Base-by-base conservation (phyloP, 2,113 vertebrate genomes). In the Chiloscyllium plagiosum region DNA sequence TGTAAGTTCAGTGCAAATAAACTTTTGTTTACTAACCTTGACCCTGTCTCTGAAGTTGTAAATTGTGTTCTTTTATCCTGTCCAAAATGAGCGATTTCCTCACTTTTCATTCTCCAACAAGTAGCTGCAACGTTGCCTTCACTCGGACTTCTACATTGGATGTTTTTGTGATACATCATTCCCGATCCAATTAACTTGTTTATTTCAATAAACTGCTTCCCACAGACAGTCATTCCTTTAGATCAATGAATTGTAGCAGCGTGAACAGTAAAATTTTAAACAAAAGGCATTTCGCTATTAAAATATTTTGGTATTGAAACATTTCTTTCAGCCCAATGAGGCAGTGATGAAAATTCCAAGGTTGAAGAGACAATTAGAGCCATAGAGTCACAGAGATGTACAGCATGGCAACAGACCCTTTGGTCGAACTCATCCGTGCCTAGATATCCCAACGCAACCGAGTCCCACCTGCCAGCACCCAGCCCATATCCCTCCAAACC, bases 141-240 rank as follows among this genome's bases (percentile, higher is more conserved):
- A 33, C 56, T 66, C 7, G 7, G 56, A 92, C 56, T 65, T 92
- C 29, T n/a, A n/a, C 65, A 12, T n/a, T 29, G n/a, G 87, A 90
- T 56, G 61, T 90, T 90, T 66, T 66, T 92, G 15, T 37, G 19
- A 92, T 92, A 33, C 56, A 33, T 65, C 89, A 65, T 65, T 61
- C 52, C 17, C 12, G n/a, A n/a, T 65, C 56, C 89, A 92, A 92
- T 92, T 52, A 52, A 87, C 52, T 87, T 87, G 85, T 87, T 92
- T 66, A 92, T n/a, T 92, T n/a, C 89, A 33, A 66, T 15, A 13
- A 92, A 4, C 5, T 37, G 4, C 15, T 37, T 15, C 15, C 29
- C 4, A 61, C 61, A 37, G 29, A 56, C 56, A n/a, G 29, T 56
- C 5, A 17, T 33, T 90, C 61, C 87, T 65, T 65, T n/a, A 19